phyloP scores from a whole-genome alignment of 2,888 invertebrate species.

The Platypus cylindrus region DNA sequence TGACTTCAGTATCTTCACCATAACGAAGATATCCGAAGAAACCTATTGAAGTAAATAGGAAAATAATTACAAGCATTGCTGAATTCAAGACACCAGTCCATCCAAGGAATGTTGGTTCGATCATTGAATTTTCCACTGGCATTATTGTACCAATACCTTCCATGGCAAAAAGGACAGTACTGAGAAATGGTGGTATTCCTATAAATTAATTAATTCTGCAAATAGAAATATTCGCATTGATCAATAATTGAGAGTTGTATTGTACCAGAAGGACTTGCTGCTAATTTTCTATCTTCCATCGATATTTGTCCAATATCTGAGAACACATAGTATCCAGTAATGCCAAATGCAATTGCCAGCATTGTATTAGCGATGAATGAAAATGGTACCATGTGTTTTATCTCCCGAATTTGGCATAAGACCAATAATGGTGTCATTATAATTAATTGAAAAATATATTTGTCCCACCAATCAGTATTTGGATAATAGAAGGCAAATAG shows the following conservation, averaged over 20 bases:
- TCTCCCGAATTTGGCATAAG: constrained; percentile 59
- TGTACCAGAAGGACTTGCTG: constrained; percentile 22
- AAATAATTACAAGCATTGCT: constrained; percentile 71
- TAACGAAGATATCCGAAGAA: constrained; percentile 84
- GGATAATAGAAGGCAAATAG: constrained; percentile 46
- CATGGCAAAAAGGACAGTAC: constrained; percentile 94
- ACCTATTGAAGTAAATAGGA: constrained; percentile 69
- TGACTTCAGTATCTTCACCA: constrained; percentile 56
- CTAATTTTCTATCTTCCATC: constrained; percentile 26
- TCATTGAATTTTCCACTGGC: constrained; percentile 90
- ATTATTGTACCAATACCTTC: constrained; percentile 87
- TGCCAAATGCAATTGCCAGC: constrained; percentile 56
- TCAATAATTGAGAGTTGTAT: not conserved
- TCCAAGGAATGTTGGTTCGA: constrained; percentile 60
- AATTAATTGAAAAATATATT: constrained; percentile 49
- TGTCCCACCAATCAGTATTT: constrained; percentile 35
- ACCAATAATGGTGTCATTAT: constrained; percentile 56
- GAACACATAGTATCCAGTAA: constrained; percentile 76
- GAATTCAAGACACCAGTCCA: constrained; percentile 76
- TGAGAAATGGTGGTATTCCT: constrained; percentile 75
- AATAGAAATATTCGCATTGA: too few relatives aligned
- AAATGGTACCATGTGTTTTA: constrained; percentile 78
- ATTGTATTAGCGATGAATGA: constrained; percentile 77
- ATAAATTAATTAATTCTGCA: too few relatives aligned
- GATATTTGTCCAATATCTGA: constrained; percentile 30